Evolutionary conservation across 2,113 vertebrate species (phyloP).

Genomic region (Mohoua ochrocephala): DNA sequence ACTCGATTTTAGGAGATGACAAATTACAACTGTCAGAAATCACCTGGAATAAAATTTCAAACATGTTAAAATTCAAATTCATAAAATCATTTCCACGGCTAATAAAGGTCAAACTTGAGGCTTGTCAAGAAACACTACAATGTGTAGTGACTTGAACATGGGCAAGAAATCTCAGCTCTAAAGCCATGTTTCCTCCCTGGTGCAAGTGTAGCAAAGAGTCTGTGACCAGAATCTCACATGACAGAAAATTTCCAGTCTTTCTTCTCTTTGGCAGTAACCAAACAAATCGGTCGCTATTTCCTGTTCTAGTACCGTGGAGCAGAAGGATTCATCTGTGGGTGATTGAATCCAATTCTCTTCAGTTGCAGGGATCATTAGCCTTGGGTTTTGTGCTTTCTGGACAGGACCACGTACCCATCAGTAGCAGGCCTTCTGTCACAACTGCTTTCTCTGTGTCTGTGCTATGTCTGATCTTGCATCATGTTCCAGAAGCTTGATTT

Average conservation of each 20-base stretch:
- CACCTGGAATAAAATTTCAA: neutral
- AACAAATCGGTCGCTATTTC: accelerated
- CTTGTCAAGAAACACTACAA: neutral
- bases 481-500: neutral
- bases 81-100: accelerated
- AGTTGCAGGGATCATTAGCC: neutral
- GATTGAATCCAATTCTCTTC: neutral
- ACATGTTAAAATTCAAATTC: neutral
- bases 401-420: neutral
- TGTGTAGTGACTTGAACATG: neutral
- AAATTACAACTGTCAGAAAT: neutral
- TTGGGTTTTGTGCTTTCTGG: neutral
- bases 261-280: neutral
- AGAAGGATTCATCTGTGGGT: neutral
- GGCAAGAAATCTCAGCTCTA: neutral
- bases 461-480: neutral
- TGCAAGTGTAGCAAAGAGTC: neutral
- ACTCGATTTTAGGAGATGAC: neutral
- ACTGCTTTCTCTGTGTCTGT: neutral
- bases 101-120: neutral
- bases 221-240: neutral
- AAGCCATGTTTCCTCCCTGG: neutral
- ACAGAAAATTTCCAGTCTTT: neutral
- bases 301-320: neutral
- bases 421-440: neutral